Base-by-base conservation (phyloP, 2,888 invertebrate species). In the Lepidocyrtoides sp. region DNA sequence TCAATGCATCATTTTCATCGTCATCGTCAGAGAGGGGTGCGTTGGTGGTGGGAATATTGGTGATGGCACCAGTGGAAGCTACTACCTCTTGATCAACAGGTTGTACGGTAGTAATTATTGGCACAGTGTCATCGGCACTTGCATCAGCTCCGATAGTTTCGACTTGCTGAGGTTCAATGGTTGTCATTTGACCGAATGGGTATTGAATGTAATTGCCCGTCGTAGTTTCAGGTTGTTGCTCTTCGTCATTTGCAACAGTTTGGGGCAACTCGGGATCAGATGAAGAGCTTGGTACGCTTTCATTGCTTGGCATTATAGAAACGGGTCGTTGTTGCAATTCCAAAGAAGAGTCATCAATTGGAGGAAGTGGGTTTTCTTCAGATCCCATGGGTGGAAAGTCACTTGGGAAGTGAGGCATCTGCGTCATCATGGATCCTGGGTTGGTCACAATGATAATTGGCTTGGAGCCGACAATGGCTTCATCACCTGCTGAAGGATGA, bases 341-440 rank as follows among this genome's bases (percentile, higher is more conserved):
- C n/a, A 85, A 29, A 0, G 90, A 91, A 20, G 90, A 85, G 44
- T 84, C 79, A 29, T 91, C 90, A 26, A 81, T 57, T 8, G 85
- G 79, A 41, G 82, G 60, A 51, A 79, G n/a, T 14, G n/a, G 17
- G 14, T 29, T 48, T 75, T 82, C 81, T 3, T 23, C n/a, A 12
- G 85, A 85, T 12, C 57, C 75, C 82, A 89, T 89, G 41, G 89
- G 57, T 5, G 89, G 89, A 54, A 89, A 89, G 41, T 89, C 89
- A 32, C 82, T 23, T 23, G 89, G 89, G 44, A 89, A 89, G n/a
- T 57, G 20, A 1, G 85, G 90, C 41, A 66, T 20, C 66, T 10
- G 60, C 17, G 32, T 29, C n/a, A n/a, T 12, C 32, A 79, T 63
- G 26, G 36, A 17, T 32, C 26, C 29, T 0, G 81, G 82, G 7